A percentile compares a stretch with the other conserved stretches of the same genome.
These are phyloP conservation scores for Chrysogorgia sp. DNA, from an alignment of 92 coral and sea anemone genomes.

Conservation along the genomic window DNA sequence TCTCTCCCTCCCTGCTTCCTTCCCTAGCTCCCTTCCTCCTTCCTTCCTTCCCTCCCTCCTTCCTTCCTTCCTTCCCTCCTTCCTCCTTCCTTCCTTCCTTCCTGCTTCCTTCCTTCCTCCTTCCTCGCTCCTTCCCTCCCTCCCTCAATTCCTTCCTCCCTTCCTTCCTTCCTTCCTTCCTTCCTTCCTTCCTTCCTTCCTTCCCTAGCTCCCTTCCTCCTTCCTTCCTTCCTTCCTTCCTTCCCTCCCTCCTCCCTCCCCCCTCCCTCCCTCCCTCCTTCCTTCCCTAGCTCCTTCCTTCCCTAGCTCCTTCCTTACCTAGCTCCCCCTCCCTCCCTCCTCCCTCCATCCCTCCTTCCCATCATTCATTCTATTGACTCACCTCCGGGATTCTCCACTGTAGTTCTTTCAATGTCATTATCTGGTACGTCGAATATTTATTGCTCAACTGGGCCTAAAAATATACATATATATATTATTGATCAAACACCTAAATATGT, in stretches of 20 bases:
- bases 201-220: slow-evolving; percentile 32
- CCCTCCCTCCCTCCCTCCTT: too few species aligned
- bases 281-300: neutral
- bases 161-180: slow-evolving; percentile 6
- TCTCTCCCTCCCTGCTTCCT: neutral
- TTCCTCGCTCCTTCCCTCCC: neutral
- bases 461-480: neutral
- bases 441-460: neutral
- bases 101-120: neutral
- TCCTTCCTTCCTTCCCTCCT: neutral
- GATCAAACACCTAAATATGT: too few species aligned
- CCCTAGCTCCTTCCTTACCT: neutral
- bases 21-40: neutral
- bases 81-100: too few species aligned
- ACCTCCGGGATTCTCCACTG: slow-evolving; percentile 26
- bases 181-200: slow-evolving; percentile 35
- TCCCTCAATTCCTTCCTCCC: neutral
- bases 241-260: neutral
- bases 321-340: too few species aligned
- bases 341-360: neutral
- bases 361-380: neutral
- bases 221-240: slow-evolving; percentile 26
- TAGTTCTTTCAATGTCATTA: slow-evolving; percentile 20
- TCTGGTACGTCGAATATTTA: neutral
- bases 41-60: neutral